Base-by-base conservation (phyloP, 2,888 invertebrate genomes). In the Ariolimax columbianus region DNA sequence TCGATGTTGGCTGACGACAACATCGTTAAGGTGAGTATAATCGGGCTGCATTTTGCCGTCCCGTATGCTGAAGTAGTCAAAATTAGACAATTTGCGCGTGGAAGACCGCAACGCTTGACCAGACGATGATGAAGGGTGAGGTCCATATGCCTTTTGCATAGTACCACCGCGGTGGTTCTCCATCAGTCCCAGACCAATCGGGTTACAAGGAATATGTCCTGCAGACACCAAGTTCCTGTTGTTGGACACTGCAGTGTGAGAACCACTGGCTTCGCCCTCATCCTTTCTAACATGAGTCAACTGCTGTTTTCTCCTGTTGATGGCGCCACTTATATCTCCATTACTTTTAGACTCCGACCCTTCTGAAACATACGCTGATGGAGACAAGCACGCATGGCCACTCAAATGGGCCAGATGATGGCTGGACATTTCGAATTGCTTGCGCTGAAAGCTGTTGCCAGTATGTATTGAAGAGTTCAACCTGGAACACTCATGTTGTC, bases 31-130 rank as follows among this genome's bases (percentile, higher is more conserved):
- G 26, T 66, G 36, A 38, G 36, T 47, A 26, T 40, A 43, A 14
- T 51, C 19, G 14, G 66, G 63, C 0, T 55, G 55, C 6, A 84
- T 70, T 40, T 80, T 84, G n/a, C 81, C 81, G 30, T 81, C 47
- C 47, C 77, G 47, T 23, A 85, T 81, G 36, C 66, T 81, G 40
- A 81, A 85, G 51, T 85, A 81, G 55, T 85, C 85, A 81, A 85
- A 85, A 33, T 85, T 85, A 2, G 85, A 85, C 0, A 85, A 55
- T 66, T 68, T 83, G 26, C 81, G 73, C 0, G 77, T 36, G 38
- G 77, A 43, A 43, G 51, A 43, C 30, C 14, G 43, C 30, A 63
- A 36, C 6, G 68, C 26, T 23, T 55, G 47, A 23, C 38, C 43
- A 73, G 23, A 70, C 43, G 9, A 43, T 11, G 23, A 40, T 43